Conservation (phyloP, 2,888 invertebrate genomes). For the Spodoptera littoralis region DNA sequence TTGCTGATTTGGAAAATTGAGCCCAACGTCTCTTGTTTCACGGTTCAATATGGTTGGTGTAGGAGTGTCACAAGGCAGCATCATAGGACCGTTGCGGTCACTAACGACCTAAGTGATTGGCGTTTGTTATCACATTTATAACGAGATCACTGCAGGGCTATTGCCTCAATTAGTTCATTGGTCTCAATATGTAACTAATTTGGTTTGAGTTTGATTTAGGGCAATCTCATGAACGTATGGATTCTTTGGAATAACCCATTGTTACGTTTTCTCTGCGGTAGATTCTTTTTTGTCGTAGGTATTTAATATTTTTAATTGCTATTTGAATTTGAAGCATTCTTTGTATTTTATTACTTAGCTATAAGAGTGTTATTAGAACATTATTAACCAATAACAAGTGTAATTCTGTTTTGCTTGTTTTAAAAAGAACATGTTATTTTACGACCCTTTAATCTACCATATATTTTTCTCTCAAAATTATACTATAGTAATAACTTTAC, state of each 20-base stretch:
- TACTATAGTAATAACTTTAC: too few species aligned
- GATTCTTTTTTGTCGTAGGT: neutral
- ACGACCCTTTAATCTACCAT: too few species aligned
- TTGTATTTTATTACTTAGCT: too few species aligned
- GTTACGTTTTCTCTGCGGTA: too few species aligned
- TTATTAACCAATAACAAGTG: too few species aligned
- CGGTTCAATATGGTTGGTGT: constrained; percentile 8
- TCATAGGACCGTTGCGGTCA: constrained; percentile 38
- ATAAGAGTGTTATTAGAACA: too few species aligned
- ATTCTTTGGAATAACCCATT: neutral
- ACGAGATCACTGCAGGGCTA: constrained; percentile 46
- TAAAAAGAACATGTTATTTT: too few species aligned
- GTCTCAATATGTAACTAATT: constrained; percentile 19
- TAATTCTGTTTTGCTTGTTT: neutral
- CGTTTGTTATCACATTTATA: constrained; percentile 59
- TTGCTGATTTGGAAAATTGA: constrained; percentile 8
- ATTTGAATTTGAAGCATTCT: too few species aligned
- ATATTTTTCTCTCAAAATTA: too few species aligned
- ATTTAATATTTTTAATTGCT: too few species aligned
- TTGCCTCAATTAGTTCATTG: constrained; percentile 43
- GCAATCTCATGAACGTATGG: neutral
- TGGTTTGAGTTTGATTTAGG: neutral
- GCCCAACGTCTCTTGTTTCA: neutral
- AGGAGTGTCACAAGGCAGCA: constrained; percentile 26
- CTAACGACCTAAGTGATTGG: constrained; percentile 63